phyloP scores from a whole-genome alignment of 1,140 invertebrate species.

The Caenorhabditis briggsae region DNA sequence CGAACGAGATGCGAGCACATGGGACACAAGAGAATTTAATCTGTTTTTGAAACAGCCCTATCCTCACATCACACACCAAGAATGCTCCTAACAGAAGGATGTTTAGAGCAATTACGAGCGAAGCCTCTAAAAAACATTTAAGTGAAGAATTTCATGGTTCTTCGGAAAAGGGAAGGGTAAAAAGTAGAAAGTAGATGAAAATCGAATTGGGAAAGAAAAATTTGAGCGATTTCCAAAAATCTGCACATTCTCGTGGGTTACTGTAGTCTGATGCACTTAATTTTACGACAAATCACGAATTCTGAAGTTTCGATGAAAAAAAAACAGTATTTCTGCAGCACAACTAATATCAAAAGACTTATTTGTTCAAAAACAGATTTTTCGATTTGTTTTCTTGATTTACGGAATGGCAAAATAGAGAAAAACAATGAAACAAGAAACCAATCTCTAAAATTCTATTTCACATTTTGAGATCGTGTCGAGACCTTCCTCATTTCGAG shows the following conservation, averaged over 20 bases:
- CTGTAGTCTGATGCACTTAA: background rate
- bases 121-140: background rate
- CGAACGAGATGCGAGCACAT: conserved; percentile 5
- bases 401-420: too few relatives aligned
- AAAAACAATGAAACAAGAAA: too few relatives aligned
- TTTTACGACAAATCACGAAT: background rate
- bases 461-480: too few relatives aligned
- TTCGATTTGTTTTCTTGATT: too few relatives aligned
- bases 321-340: too few relatives aligned
- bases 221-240: background rate
- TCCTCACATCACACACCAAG: background rate
- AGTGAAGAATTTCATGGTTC: background rate
- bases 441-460: too few relatives aligned
- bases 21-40: background rate
- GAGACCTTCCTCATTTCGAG: too few relatives aligned
- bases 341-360: too few relatives aligned
- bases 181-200: background rate
- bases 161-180: background rate
- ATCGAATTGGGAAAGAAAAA: background rate
- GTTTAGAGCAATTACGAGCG: background rate
- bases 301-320: too few relatives aligned
- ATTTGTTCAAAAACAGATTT: too few relatives aligned
- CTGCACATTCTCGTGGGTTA: conserved; percentile 14
- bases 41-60: background rate
- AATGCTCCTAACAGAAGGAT: background rate